These are phyloP conservation scores for Falco concolor DNA, from an alignment of 2,797 vertebrate genomes.

Conservation along the genomic window DNA sequence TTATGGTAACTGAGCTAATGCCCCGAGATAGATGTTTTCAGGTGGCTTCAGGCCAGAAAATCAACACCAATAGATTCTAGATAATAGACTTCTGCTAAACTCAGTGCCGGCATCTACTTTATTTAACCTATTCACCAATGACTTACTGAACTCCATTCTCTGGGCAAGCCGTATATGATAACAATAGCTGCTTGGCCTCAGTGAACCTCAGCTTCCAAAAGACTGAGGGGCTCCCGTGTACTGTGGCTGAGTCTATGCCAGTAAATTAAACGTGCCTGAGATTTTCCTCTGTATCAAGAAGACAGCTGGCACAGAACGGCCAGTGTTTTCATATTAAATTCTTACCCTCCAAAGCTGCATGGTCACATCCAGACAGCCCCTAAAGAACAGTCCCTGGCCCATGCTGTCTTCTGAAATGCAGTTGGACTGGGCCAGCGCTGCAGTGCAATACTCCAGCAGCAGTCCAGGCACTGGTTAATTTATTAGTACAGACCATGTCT, in stretches of 20 bases:
- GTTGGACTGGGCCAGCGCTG: not conserved
- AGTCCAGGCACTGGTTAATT: not conserved
- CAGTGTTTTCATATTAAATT: not conserved
- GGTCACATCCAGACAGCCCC: not conserved
- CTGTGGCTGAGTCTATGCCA: not conserved
- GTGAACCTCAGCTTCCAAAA: not conserved
- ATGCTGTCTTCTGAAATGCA: not conserved
- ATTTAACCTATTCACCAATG: constrained; percentile 39
- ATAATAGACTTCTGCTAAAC: constrained; percentile 51
- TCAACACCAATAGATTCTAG: constrained; percentile 45
- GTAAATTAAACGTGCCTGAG: not conserved
- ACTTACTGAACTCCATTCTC: constrained; percentile 30
- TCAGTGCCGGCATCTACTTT: not conserved
- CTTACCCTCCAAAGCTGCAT: not conserved
- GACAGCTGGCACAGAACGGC: not conserved
- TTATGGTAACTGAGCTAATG: constrained; percentile 61
- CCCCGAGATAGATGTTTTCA: constrained; percentile 36
- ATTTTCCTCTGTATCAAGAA: not conserved
- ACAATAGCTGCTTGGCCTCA: not conserved
- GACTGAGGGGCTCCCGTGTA: not conserved
- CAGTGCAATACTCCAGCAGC: not conserved
- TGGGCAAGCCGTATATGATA: not conserved
- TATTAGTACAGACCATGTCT: not conserved
- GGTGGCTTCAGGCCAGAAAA: constrained; percentile 57
- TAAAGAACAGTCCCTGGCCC: not conserved